A percentile compares a stretch with the other conserved stretches of the same genome.
Evolutionary conservation across 1,140 invertebrate genomes (phyloP).

Genomic region (Trachymyrmex cornetzi): DNA sequence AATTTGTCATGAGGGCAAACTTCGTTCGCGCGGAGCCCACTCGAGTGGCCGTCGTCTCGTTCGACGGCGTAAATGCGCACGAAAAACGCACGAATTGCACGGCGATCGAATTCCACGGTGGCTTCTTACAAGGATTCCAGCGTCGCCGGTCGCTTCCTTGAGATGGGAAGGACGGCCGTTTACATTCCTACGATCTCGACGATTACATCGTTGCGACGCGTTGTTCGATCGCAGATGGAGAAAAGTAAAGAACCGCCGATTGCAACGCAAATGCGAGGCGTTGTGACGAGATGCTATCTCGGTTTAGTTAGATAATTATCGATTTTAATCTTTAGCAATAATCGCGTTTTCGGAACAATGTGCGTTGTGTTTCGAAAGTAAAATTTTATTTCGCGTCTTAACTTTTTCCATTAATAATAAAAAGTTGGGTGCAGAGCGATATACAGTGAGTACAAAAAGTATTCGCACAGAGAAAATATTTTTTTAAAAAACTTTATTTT

Average conservation of each 20-base stretch:
- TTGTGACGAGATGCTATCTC: background rate
- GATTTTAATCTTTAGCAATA: background rate
- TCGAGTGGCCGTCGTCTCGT: slow-evolving; percentile 7
- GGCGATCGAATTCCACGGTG: slow-evolving; percentile 66
- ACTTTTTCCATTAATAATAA: background rate
- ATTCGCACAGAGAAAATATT: too few species aligned
- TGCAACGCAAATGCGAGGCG: background rate
- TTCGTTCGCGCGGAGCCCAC: slow-evolving; percentile 24
- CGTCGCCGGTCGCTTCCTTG: background rate
- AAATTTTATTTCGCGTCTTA: background rate
- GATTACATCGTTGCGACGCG: slow-evolving; percentile 47
- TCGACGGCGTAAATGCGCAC: slow-evolving; percentile 7
- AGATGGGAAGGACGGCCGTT: slow-evolving; percentile 11
- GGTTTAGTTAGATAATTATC: background rate
- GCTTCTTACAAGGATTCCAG: slow-evolving; percentile 58
- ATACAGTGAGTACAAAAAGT: too few species aligned
- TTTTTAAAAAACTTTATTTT: too few species aligned
- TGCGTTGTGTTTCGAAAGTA: background rate
- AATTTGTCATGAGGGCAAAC: slow-evolving; percentile 73
- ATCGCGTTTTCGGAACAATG: background rate
- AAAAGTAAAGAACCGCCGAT: background rate
- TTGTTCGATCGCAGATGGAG: slow-evolving; percentile 3
- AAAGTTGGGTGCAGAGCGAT: too few species aligned
- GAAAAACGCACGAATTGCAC: slow-evolving; percentile 65
- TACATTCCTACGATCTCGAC: slow-evolving; percentile 41